phyloP scores from a whole-genome alignment of 2,888 invertebrate species.

The Podabrus alpinus region DNA sequence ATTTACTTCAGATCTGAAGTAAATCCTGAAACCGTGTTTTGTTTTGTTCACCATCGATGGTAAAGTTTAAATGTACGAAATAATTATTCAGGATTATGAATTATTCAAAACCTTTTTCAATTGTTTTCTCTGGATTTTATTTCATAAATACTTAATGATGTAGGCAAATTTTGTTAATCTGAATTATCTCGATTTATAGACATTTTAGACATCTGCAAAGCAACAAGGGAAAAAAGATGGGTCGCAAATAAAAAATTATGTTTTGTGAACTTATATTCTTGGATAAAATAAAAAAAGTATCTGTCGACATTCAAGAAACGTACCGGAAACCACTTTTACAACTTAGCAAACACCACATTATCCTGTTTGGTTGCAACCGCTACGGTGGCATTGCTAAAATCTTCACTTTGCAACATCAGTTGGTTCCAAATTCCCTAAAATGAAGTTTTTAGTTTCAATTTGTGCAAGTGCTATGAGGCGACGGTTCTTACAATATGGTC shows the following conservation, averaged over 20 bases:
- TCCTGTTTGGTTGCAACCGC: background rate
- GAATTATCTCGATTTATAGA: no score
- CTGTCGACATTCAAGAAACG: background rate
- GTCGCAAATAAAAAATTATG: background rate
- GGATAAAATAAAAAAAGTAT: background rate
- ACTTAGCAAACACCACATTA: background rate
- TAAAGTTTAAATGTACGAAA: no score
- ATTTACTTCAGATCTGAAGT: no score
- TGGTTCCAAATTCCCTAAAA: background rate
- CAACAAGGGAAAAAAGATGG: no score
- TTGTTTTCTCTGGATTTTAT: no score
- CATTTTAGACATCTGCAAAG: no score
- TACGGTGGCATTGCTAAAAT: background rate
- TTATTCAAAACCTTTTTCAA: no score
- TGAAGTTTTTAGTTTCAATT: background rate
- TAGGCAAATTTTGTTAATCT: no score
- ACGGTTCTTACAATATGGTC: slow-evolving; percentile 78
- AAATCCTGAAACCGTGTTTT: no score
- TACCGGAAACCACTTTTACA: background rate
- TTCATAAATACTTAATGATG: no score
- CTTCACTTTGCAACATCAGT: background rate
- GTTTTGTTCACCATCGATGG: no score
- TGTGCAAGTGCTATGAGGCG: background rate
- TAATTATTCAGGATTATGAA: no score
- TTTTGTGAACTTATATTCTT: background rate